Evolutionary conservation across 2,797 vertebrate species (phyloP).

Genomic region (Centropyge bicolor): DNA sequence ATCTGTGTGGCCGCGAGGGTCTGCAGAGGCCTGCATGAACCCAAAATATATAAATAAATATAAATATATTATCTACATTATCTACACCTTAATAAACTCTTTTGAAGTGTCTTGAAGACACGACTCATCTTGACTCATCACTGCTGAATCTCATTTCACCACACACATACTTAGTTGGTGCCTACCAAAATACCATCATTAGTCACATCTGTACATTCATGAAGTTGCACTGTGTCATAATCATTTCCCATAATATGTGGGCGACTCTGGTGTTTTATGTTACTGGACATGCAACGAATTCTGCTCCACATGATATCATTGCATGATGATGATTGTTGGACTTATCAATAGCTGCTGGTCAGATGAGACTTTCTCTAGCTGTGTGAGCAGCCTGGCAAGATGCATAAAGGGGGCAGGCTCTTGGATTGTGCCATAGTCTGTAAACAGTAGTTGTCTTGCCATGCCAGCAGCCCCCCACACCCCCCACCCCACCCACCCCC

Average conservation of each 20-base stretch:
- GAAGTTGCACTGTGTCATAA: constrained; percentile 8
- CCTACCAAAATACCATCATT: constrained; percentile 9
- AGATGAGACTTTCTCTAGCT: constrained; percentile 51
- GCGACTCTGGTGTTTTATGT: constrained; percentile 32
- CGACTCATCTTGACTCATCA: no score
- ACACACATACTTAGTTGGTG: constrained; percentile 10
- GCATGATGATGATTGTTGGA: constrained; percentile 37
- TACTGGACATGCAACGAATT: constrained; percentile 7
- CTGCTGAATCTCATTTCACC: constrained; percentile 35
- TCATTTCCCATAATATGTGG: constrained; percentile 22
- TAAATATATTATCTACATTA: no score
- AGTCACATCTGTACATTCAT: constrained; percentile 29
- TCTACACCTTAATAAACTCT: constrained; percentile 6
- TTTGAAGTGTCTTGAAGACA: constrained; percentile 8
- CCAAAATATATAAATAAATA: neutral
- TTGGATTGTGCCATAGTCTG: constrained; percentile 17
- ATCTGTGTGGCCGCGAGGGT: neutral
- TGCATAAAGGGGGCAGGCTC: constrained; percentile 13
- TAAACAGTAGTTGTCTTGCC: constrained; percentile 26
- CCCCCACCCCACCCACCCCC: no score
- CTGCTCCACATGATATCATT: constrained; percentile 13
- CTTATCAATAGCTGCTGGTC: constrained; percentile 40
- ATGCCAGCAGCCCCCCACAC: no score
- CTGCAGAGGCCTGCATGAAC: neutral
- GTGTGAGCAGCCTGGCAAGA: constrained; percentile 42